A percentile compares a stretch with the other conserved stretches of the same genome.
Conservation (phyloP, 2,113 vertebrate species). For the Carollia perspicillata region DNA sequence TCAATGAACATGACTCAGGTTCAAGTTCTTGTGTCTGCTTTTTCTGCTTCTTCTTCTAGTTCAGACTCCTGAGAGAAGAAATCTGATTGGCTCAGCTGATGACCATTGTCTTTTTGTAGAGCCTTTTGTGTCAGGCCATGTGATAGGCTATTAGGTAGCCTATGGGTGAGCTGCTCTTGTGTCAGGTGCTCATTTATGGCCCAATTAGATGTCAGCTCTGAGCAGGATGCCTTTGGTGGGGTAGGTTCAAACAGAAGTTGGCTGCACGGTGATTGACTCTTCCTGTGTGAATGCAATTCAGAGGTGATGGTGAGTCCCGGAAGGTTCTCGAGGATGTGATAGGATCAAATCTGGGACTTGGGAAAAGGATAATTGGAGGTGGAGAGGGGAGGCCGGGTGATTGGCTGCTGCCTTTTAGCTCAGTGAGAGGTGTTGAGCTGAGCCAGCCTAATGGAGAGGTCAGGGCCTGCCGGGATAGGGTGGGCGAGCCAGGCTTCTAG, state of each 20-base stretch:
- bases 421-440: neutral
- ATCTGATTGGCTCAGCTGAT: neutral
- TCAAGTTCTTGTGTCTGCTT: neutral
- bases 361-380: neutral
- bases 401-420: neutral
- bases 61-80: conserved; percentile 3
- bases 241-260: neutral
- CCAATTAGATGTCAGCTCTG: conserved; percentile 5
- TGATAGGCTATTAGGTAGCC: neutral
- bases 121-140: neutral
- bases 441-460: neutral
- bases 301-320: neutral
- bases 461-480: neutral
- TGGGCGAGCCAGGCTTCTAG: neutral
- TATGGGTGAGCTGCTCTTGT: neutral
- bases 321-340: neutral
- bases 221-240: neutral
- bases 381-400: neutral
- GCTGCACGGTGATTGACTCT: accelerated
- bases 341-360: neutral
- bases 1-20: neutral
- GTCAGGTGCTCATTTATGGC: neutral
- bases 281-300: neutral
- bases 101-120: neutral
- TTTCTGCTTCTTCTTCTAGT: neutral